phyloP scores from a whole-genome alignment of 2,113 vertebrate species.

The Epinephelus lanceolatus region DNA sequence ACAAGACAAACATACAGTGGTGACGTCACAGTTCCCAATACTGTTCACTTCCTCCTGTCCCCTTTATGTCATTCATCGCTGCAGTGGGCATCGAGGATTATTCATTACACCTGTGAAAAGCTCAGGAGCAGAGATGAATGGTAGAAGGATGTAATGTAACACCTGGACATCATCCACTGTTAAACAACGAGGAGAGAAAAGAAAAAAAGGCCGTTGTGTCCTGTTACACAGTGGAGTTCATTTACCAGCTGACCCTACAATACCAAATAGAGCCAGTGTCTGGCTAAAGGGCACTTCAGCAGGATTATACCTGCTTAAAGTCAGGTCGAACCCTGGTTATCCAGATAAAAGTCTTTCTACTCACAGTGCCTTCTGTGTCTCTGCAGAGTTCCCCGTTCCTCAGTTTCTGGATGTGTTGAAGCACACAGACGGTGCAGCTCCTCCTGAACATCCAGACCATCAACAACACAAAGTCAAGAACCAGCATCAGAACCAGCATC shows the following conservation, averaged over 20 bases:
- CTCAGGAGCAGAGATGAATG: not conserved
- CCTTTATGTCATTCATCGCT: not conserved
- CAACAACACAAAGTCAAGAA: constrained; percentile 70
- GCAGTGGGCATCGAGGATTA: not conserved
- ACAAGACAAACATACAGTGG: not conserved
- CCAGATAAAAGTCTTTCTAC: not conserved
- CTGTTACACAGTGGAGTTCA: not conserved
- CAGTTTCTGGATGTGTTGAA: constrained; percentile 86
- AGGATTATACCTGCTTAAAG: not conserved
- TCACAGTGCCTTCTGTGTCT: not conserved
- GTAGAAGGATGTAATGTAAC: not conserved
- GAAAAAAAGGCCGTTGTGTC: not conserved
- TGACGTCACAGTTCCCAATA: not conserved
- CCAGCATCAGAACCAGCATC: constrained; percentile 51
- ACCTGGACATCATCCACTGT: not conserved
- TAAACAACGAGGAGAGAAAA: not conserved
- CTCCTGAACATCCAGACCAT: constrained; percentile 71
- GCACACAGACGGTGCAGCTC: constrained; percentile 64
- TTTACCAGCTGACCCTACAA: not conserved
- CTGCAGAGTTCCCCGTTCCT: constrained; percentile 81
- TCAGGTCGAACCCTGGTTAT: not conserved
- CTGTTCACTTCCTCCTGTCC: not conserved
- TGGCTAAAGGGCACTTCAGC: not conserved
- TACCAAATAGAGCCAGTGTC: not conserved
- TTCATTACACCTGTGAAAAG: not conserved